A percentile compares a stretch with the other conserved stretches of the same genome.
These are phyloP conservation scores for Agrilus biguttatus DNA, from an alignment of 2,888 invertebrate species.

Conservation along the genomic window DNA sequence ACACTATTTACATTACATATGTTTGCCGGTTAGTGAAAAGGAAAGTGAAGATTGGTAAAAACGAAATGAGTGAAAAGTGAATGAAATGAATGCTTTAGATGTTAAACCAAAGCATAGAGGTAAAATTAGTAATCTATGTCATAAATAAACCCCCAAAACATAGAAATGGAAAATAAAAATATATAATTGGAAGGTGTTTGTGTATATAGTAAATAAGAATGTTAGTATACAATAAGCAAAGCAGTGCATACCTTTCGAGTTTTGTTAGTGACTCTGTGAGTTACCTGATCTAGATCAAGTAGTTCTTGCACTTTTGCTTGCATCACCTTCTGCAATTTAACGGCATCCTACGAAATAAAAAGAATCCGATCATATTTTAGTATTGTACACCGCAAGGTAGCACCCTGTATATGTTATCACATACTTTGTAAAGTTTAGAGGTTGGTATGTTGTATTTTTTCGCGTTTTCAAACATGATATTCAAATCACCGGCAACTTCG, in stretches of 20 bases:
- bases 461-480: slow-evolving; percentile 95
- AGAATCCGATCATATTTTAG: slow-evolving; percentile 4
- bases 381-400: slow-evolving; percentile 1
- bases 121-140: no score
- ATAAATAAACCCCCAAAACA: no score
- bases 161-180: background rate
- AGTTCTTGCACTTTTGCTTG: slow-evolving; percentile 57
- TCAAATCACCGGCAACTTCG: slow-evolving; percentile 86
- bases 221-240: slow-evolving; percentile 11
- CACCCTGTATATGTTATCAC: background rate
- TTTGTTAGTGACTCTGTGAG: slow-evolving; percentile 33
- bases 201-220: background rate
- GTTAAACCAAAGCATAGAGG: no score
- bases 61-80: no score
- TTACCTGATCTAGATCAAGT: slow-evolving; percentile 47
- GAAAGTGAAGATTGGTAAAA: no score
- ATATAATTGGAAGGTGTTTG: background rate
- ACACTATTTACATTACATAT: no score
- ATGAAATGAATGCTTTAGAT: no score
- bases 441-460: slow-evolving; percentile 74
- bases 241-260: slow-evolving; percentile 27
- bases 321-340: slow-evolving; percentile 56
- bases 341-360: slow-evolving; percentile 43
- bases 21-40: no score
- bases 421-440: slow-evolving; percentile 67